Percentiles rank a stretch among this genome's conserved stretches.
These are phyloP conservation scores for Synanthedon formicaeformis DNA, from an alignment of 2,888 invertebrate species.

Conservation along the genomic window DNA sequence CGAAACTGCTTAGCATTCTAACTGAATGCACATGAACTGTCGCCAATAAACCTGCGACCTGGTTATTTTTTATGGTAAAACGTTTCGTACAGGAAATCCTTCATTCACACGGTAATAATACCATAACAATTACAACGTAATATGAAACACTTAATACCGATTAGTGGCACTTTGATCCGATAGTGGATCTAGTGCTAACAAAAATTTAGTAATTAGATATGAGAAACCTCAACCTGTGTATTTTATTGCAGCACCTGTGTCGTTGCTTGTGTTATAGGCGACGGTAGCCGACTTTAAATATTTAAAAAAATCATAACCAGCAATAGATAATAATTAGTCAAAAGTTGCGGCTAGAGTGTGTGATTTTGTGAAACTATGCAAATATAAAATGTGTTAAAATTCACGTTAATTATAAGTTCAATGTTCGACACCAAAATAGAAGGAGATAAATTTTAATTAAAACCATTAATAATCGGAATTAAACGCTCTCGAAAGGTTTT, in stretches of 20 bases:
- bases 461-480: conserved; percentile 55
- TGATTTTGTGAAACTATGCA: too few species aligned
- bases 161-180: too few species aligned
- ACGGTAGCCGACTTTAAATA: too few species aligned
- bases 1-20: conserved; percentile 65
- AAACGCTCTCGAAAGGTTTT: conserved; percentile 42
- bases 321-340: too few species aligned
- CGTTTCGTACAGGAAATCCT: conserved; percentile 37
- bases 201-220: too few species aligned
- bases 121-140: not conserved
- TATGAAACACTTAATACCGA: too few species aligned
- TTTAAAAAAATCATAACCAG: too few species aligned
- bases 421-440: conserved; percentile 50
- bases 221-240: too few species aligned
- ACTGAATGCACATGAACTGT: conserved; percentile 47
- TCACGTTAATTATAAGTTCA: conserved; percentile 26
- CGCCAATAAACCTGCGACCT: conserved; percentile 59
- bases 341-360: too few species aligned
- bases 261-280: too few species aligned
- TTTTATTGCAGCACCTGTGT: too few species aligned
- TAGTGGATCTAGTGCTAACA: not conserved
- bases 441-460: conserved; percentile 59
- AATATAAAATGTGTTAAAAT: too few species aligned
- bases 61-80: conserved; percentile 48
- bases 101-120: conserved; percentile 40